Percentiles rank a stretch among this genome's conserved stretches.
phyloP scores from a whole-genome alignment of 1,140 invertebrate genomes.

The Solen grandis region DNA sequence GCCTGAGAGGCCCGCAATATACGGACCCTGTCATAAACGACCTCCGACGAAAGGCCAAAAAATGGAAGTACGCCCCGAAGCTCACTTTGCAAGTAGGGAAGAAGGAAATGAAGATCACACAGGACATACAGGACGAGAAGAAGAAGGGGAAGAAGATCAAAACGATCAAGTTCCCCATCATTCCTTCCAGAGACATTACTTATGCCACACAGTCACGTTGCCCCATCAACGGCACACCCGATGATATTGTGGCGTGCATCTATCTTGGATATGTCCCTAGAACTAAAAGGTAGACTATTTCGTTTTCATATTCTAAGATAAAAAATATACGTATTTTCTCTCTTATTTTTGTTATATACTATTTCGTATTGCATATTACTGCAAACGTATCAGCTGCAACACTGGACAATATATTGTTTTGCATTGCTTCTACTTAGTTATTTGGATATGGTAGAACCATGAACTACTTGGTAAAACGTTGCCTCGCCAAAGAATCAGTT shows the following conservation, averaged over 20 bases:
- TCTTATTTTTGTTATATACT: too few species aligned
- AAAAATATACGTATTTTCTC: too few species aligned
- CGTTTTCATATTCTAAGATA: not conserved
- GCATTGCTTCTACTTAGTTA: too few species aligned
- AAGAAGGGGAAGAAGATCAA: conserved; percentile 70
- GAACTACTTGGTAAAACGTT: too few species aligned
- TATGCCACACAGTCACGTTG: conserved; percentile 66
- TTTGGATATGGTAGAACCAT: too few species aligned
- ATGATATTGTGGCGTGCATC: conserved; percentile 95
- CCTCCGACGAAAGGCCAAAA: conserved; percentile 87
- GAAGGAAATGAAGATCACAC: conserved; percentile 96
- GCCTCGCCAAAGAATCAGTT: too few species aligned
- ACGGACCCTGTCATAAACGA: conserved; percentile 91
- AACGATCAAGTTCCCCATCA: conserved; percentile 75
- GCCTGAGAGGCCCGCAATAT: conserved; percentile 90
- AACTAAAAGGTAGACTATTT: conserved; percentile 85
- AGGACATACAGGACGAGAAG: conserved; percentile 82
- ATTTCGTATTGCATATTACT: too few species aligned
- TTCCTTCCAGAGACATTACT: conserved; percentile 74
- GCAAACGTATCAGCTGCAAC: too few species aligned
- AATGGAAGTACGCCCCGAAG: conserved; percentile 91
- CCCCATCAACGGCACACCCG: conserved; percentile 79
- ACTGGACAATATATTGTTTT: too few species aligned
- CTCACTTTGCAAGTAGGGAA: conserved; percentile 88
- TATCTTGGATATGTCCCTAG: conserved; percentile 85